Evolutionary conservation across 2,113 vertebrate genomes (phyloP).

Genomic region (Baryphthengus martii): DNA sequence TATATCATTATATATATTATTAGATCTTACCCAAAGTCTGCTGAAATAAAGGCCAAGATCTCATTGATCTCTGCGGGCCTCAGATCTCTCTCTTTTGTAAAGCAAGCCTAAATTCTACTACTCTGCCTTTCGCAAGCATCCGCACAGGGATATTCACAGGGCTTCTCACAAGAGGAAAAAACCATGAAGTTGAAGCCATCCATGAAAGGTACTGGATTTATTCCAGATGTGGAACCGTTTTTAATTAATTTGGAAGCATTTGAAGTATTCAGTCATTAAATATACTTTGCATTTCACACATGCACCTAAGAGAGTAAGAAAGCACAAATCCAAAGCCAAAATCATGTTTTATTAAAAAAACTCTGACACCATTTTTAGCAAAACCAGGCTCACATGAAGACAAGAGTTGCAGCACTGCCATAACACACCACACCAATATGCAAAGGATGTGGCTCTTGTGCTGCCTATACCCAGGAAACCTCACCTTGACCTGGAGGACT

Average conservation of each 20-base stretch:
- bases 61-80: neutral
- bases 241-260: slow-evolving; percentile 59
- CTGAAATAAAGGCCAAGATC: neutral
- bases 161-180: slow-evolving; percentile 13
- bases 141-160: neutral
- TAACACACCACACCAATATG: neutral
- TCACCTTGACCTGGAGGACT: neutral
- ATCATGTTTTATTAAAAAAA: neutral
- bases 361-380: neutral
- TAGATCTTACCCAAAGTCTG: neutral
- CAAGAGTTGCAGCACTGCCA: neutral
- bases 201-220: slow-evolving; percentile 58
- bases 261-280: slow-evolving; percentile 55
- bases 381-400: neutral
- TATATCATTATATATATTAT: neutral
- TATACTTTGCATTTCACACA: slow-evolving; percentile 29
- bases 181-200: neutral
- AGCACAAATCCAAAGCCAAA: neutral
- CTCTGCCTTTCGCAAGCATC: neutral
- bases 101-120: neutral
- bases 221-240: slow-evolving; percentile 54
- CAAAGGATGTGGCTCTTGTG: neutral
- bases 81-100: neutral
- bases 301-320: neutral
- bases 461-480: neutral